phyloP scores from a whole-genome alignment of 2,888 invertebrate species.

The Xanthostigma xanthostigma region DNA sequence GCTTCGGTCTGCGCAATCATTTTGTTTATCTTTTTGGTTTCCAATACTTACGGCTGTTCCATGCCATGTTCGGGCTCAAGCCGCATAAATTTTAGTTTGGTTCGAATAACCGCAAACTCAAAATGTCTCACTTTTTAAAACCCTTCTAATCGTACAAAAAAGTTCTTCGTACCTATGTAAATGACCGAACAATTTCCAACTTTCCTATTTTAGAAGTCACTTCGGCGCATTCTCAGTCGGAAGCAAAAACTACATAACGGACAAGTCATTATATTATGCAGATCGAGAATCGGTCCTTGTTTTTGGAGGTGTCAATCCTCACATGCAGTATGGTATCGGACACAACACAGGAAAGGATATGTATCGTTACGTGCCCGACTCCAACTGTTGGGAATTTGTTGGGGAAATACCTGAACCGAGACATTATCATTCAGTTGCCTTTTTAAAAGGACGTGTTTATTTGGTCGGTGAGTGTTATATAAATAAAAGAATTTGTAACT shows the following conservation, averaged over 20 bases:
- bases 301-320: slow-evolving; percentile 55
- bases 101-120: no score
- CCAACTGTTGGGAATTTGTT: slow-evolving; percentile 49
- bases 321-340: slow-evolving; percentile 35
- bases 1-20: no score
- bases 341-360: slow-evolving; percentile 48
- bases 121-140: no score
- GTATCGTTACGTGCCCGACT: slow-evolving; percentile 38
- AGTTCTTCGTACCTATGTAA: no score
- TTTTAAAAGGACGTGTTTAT: slow-evolving; percentile 47
- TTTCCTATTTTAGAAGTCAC: neutral
- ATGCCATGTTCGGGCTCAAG: no score
- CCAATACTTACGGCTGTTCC: no score
- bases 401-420: slow-evolving; percentile 53
- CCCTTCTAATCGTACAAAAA: no score
- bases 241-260: slow-evolving; percentile 31
- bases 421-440: slow-evolving; percentile 50
- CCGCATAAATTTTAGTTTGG: no score
- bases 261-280: slow-evolving; percentile 38
- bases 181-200: neutral
- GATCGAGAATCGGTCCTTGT: slow-evolving; percentile 47
- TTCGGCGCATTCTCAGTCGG: no score
- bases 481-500: neutral
- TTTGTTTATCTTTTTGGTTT: no score
- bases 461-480: slow-evolving; percentile 37